Evolutionary conservation across 2,797 vertebrate genomes (phyloP).

Genomic region (Acanthurus lineatus): DNA sequence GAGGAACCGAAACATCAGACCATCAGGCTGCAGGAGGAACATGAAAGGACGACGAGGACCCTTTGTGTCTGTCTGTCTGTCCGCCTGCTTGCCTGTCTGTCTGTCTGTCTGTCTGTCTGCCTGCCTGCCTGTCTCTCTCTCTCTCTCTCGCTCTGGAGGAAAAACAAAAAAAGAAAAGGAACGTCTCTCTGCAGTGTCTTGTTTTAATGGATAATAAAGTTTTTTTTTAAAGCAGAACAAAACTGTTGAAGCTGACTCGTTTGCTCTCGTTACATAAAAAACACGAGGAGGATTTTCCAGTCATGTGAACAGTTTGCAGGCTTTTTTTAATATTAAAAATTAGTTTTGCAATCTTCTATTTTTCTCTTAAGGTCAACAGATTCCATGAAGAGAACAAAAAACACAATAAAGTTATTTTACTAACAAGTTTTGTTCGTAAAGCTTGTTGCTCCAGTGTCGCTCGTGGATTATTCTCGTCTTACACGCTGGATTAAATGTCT

Average conservation of each 20-base stretch:
- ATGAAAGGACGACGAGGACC: conserved; percentile 57
- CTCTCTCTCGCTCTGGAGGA: no score
- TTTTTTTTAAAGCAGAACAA: background rate
- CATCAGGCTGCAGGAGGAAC: conserved; percentile 49
- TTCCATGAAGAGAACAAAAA: background rate
- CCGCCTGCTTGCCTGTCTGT: conserved; percentile 6
- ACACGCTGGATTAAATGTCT: background rate
- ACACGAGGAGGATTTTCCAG: background rate
- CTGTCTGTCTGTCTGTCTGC: background rate
- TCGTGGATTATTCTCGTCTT: no score
- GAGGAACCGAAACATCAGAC: conserved; percentile 63
- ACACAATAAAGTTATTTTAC: background rate
- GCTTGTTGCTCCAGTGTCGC: background rate
- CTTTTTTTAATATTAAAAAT: background rate
- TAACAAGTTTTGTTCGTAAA: background rate
- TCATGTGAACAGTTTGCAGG: background rate
- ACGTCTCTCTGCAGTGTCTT: background rate
- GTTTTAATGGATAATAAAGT: background rate
- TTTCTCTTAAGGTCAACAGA: background rate
- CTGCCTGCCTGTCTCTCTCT: no score
- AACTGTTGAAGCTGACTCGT: conserved; percentile 8
- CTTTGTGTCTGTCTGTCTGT: conserved; percentile 28
- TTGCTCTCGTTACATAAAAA: background rate
- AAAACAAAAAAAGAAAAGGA: background rate
- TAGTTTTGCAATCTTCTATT: no score